Base-by-base conservation (phyloP, 2,888 invertebrate genomes). In the Ethmia dodecea region DNA sequence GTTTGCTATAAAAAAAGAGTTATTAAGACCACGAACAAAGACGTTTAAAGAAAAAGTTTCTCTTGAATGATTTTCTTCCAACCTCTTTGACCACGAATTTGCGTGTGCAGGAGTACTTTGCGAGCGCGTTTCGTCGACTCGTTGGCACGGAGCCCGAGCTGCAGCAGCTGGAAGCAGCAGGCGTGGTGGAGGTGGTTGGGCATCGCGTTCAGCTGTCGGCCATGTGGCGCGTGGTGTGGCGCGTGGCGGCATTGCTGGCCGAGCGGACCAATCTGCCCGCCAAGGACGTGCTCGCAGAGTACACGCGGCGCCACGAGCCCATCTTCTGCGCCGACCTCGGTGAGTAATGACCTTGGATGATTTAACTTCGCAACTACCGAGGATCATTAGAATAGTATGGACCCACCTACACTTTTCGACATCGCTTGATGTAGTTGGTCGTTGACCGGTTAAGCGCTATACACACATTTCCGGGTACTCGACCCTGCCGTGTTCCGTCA, bases 211-310 rank as follows among this genome's bases (percentile, higher is more conserved):
- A 60, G 2, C 49, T 84, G 33, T 47, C 71, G n/a, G 37, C 67
- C 0, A 43, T 48, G 0, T 83, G 84, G 83, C 75, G 83, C 26
- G 51, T 61, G 0, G 69, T 79, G 38, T 83, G 79, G 80, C 69
- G 81, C 1, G 47, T 81, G 9, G 76, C 79, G 9, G 70, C 68
- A 43, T 49, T 81, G 6, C 41, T 86, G n/a, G 53, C 69, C 0
- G 75, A 75, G 14, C 18, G 43, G 3, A 28, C 42, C 2, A 58
- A 77, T 9, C 40, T 66, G 13, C 16, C 63, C 0, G 40, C 57
- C 0, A 43, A 51, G 4, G 72, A 79, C 3, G 43, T 84, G 1
- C 68, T 55, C 31, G 13, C 55, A 1, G 74, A 78, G 43, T 84
- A 77, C 37, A 60, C 66, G 3, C 59, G 50, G 18, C 60, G 73